phyloP scores from a whole-genome alignment of 2,888 invertebrate genomes.

The Drosophila anomelani region DNA sequence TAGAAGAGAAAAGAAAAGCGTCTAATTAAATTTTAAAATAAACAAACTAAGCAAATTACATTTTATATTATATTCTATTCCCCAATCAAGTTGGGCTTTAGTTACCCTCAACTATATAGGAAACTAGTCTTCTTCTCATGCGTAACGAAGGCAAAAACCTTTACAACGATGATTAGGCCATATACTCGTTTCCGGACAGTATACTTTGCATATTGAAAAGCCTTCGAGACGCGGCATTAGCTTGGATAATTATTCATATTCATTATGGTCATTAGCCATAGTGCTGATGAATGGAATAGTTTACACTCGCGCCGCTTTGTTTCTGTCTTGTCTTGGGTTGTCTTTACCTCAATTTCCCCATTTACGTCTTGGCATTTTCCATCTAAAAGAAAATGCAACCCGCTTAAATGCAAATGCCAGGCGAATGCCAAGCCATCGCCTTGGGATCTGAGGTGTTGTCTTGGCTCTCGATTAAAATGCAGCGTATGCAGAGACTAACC shows the following conservation, averaged over 20 bases:
- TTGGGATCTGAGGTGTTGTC: slow-evolving; percentile 44
- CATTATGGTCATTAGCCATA: slow-evolving; percentile 49
- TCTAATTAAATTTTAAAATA: neutral
- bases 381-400: slow-evolving; percentile 49
- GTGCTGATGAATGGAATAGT: slow-evolving; percentile 45
- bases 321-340: slow-evolving; percentile 5
- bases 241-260: slow-evolving; percentile 44
- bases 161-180: slow-evolving; percentile 6
- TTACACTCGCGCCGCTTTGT: slow-evolving; percentile 33
- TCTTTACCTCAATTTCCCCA: slow-evolving; percentile 29
- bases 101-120: neutral
- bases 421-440: slow-evolving; percentile 42
- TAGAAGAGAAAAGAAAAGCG: neutral
- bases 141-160: slow-evolving; percentile 9
- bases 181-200: slow-evolving; percentile 45
- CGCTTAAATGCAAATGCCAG: slow-evolving; percentile 40
- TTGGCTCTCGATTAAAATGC: slow-evolving; percentile 65
- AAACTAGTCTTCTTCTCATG: slow-evolving; percentile 8
- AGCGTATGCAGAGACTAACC: slow-evolving; percentile 50
- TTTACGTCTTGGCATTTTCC: slow-evolving; percentile 24
- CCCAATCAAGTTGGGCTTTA: neutral
- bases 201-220: slow-evolving; percentile 42
- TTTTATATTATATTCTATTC: neutral
- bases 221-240: slow-evolving; percentile 33
- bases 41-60: neutral